Evolutionary conservation across 2,888 invertebrate genomes (phyloP), one percentile per base, ranked within the genome.

Genomic region (Helobdella robusta): DNA sequence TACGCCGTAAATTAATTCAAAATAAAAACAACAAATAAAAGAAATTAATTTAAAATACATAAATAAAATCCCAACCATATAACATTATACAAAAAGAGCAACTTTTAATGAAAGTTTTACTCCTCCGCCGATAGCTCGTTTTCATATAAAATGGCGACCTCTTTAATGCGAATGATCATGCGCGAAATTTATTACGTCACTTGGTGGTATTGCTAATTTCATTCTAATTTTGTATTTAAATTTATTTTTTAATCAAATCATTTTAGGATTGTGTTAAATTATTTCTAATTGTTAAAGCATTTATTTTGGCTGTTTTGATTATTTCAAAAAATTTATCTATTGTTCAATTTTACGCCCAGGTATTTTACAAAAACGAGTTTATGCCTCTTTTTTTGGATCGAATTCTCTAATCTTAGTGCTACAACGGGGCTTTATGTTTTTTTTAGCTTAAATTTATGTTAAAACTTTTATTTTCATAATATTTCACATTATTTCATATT

Each of bases 71-170:
- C 66, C 64, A 23, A 66, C 66, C 66, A 66, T 66, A 66, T 66
- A 64, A 66, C 66, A 66, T 66, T 66, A 66, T 66, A 66, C 62
- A 48, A 62, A 34, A 56, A 36, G n/a, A 44, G 54, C 34, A 40
- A 34, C 52, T 40, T 46, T 40, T 23, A 18, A 36, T 46, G 30
- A 28, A 23, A 20, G 20, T 52, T 15, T 34, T 2, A 11, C 34
- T 35, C 25, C 59, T 34, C 11, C 59, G 35, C 23, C n/a, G 36
- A 59, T n/a, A n/a, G n/a, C 23, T 18, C 54, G n/a, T 28, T 52
- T 18, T 15, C 8, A 30, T 6, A 8, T 20, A 52, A 59, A 44
- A 65, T 54, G 58, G 59, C 46, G n/a, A 35, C 32, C 30, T 25
- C 35, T 20, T 23, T 46, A 46, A 46, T 20, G 28, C 59, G 28